Base-by-base conservation (phyloP, 2,113 vertebrate species). In the Bujurquina vittata region DNA sequence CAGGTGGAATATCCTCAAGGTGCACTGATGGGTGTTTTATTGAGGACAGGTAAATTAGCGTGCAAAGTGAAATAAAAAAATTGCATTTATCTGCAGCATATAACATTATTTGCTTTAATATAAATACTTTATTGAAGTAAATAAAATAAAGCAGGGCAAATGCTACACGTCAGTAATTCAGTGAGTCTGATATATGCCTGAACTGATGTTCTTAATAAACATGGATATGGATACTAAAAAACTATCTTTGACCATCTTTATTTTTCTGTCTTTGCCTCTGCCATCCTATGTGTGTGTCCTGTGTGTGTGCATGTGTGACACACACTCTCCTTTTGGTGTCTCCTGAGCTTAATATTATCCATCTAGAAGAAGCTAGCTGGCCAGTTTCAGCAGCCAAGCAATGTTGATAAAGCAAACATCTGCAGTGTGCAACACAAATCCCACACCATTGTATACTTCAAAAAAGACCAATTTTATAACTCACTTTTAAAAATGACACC, bases 1-100 rank as follows among this genome's bases (percentile, higher is more conserved):
- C 82, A 81, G 82, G 74, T 83, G 57, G 77, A 88, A 60, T 65
- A 77, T 60, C 81, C 84, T 86, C 20, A 57, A 85, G 87, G 86
- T 88, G 60, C 58, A 79, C 40, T 60, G 78, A 77, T 73, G 46
- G 83, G 60, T 31, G 60, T 55, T 18, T 75, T 65, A 78, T 84
- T 77, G 58, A 77, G 65, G n/a, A 61, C 33, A 54, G 84, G 26
- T 8, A 83, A 84, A 84, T 78, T 0, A 86, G 92, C 46, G 72
- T 35, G 15, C 69, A 18, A 67, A 76, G 62, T 1, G 10, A 56
- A 54, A 20, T 10, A 75, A 54, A 76, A 43, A 40, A 37, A 8
- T 10, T 37, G 7, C 9, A 37, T 37, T 37, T 37, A 37, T 79
- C 56, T 69, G 26, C 26, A 62, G 49, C 49, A 72, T 58, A 37